These are phyloP conservation scores for Drosophila hydei DNA, from an alignment of 1,140 invertebrate genomes.

Conservation along the genomic window DNA sequence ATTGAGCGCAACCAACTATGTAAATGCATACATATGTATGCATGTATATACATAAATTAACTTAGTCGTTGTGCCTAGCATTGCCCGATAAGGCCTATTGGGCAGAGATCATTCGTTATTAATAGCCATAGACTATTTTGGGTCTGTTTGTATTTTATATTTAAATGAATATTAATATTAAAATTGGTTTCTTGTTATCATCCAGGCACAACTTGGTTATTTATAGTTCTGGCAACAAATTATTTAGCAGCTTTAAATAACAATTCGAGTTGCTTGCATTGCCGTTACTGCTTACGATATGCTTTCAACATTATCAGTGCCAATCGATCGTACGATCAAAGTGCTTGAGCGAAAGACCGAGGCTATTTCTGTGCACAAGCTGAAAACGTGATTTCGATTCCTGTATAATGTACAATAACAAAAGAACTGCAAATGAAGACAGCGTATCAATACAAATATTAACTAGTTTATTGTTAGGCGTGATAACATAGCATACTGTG, in stretches of 20 bases:
- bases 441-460: neutral
- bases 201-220: neutral
- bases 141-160: conserved; percentile 13
- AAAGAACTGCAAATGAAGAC: neutral
- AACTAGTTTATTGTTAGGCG: conserved; percentile 17
- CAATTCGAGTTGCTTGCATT: neutral
- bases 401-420: neutral
- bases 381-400: conserved; percentile 13
- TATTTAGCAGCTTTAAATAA: neutral
- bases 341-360: conserved; percentile 5
- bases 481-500: conserved; percentile 43
- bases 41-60: neutral
- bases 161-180: neutral
- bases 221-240: neutral
- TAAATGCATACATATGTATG: neutral
- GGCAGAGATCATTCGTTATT: conserved; percentile 15
- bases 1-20: neutral
- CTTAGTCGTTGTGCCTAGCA: conserved; percentile 5
- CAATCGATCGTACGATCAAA: neutral
- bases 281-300: neutral
- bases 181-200: neutral
- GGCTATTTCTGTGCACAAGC: conserved; percentile 31
- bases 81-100: neutral
- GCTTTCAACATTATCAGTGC: neutral
- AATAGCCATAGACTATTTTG: conserved; percentile 37